A percentile compares a stretch with the other conserved stretches of the same genome.
Evolutionary conservation across 1,140 invertebrate genomes (phyloP).

Genomic region (Anoplolepis gracilipes): DNA sequence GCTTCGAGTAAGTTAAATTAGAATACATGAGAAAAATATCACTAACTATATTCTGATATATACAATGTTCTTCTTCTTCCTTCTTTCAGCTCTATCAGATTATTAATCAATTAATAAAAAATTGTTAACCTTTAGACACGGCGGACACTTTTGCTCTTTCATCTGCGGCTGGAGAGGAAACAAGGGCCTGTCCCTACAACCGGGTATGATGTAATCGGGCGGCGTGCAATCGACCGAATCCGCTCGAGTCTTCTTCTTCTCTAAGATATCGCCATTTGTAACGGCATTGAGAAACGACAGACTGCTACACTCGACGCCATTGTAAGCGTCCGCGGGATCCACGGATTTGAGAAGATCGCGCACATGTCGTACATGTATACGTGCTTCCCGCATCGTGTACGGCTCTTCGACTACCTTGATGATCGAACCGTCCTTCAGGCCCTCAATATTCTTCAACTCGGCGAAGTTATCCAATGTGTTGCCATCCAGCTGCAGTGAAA

Average conservation of each 20-base stretch:
- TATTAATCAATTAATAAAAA: not conserved
- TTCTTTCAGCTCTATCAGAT: not conserved
- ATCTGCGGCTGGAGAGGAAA: constrained; percentile 95
- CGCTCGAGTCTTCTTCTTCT: constrained; percentile 94
- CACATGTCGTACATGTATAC: constrained; percentile 98
- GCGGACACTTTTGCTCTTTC: constrained; percentile 94
- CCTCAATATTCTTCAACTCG: constrained; percentile 98
- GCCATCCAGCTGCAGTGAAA: constrained; percentile 97
- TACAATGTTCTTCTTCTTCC: not conserved
- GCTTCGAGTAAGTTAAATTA: not conserved
- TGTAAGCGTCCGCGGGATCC: constrained; percentile 97
- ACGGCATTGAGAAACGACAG: constrained; percentile 97
- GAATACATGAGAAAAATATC: not conserved
- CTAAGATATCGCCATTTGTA: constrained; percentile 95
- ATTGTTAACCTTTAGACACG: constrained; percentile 92
- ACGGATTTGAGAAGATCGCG: constrained; percentile 97
- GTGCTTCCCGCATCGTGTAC: constrained; percentile 98
- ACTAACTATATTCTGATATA: not conserved
- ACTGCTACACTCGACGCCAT: constrained; percentile 98
- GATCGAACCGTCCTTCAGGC: constrained; percentile 96
- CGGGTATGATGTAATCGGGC: constrained; percentile 98
- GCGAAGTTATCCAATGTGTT: constrained; percentile 98
- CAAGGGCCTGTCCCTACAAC: constrained; percentile 94
- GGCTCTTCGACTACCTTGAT: constrained; percentile 98
- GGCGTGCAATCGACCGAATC: constrained; percentile 98